A percentile compares a stretch with the other conserved stretches of the same genome.
phyloP scores from a whole-genome alignment of 2,797 vertebrate genomes.

The Setipinna tenuifilis region DNA sequence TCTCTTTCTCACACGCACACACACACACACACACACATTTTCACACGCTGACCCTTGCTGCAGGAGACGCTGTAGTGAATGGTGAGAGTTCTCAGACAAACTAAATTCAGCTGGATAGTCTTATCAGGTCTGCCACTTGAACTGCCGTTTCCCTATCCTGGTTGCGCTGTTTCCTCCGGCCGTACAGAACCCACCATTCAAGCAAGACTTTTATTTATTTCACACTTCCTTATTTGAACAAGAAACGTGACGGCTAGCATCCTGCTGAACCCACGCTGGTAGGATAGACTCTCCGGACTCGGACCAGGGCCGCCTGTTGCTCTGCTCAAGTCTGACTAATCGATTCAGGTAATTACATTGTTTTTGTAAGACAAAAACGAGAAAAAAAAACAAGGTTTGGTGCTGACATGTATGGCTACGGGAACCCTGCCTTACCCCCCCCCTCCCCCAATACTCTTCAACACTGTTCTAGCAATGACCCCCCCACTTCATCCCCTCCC shows the following conservation, averaged over 20 bases:
- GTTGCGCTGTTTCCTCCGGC: constrained; percentile 24
- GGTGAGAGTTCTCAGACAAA: constrained; percentile 55
- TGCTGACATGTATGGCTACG: neutral
- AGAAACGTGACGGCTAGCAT: neutral
- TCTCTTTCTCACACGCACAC: too few species aligned
- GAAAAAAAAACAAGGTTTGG: neutral
- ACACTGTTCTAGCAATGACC: too few species aligned
- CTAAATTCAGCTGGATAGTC: constrained; percentile 58
- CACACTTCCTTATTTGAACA: constrained; percentile 5
- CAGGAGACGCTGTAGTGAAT: neutral
- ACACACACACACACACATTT: neutral
- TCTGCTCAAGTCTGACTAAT: constrained; percentile 2
- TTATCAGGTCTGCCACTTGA: constrained; percentile 42
- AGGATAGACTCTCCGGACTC: neutral
- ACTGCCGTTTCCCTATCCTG: constrained; percentile 15
- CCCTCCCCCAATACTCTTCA: neutral
- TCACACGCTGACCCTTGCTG: neutral
- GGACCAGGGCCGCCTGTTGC: neutral
- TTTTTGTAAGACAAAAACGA: neutral
- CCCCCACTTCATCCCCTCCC: too few species aligned
- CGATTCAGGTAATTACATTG: neutral
- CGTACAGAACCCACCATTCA: too few species aligned
- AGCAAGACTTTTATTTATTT: neutral
- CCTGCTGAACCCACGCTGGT: constrained; percentile 11
- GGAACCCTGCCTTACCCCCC: constrained; percentile 6